These are phyloP conservation scores for Megalops cyprinoides DNA, from an alignment of 2,797 vertebrate species.

Conservation along the genomic window DNA sequence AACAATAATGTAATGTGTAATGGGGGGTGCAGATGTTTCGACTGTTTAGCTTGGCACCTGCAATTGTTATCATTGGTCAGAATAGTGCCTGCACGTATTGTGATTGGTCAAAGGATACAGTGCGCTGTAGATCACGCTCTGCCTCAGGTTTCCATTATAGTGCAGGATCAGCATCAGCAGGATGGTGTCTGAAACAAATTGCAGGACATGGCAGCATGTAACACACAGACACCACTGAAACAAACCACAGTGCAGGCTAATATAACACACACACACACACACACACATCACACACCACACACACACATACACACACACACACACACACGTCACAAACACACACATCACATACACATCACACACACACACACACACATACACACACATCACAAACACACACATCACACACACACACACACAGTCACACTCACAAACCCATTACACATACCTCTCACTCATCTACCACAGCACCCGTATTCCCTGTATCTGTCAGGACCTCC, in stretches of 20 bases:
- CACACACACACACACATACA: neutral
- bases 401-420: neutral
- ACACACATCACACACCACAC: neutral
- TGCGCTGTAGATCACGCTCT: conserved; percentile 70
- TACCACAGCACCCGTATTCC: neutral
- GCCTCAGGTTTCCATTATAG: conserved; percentile 77
- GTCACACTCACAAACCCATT: neutral
- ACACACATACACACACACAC: conserved; percentile 29
- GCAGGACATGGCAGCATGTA: too few species aligned
- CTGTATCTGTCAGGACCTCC: too few species aligned
- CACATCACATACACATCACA: too few species aligned
- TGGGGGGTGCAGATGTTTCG: neutral
- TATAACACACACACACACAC: neutral
- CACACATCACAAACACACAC: conserved; percentile 33
- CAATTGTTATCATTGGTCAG: neutral
- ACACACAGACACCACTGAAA: neutral
- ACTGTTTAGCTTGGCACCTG: neutral
- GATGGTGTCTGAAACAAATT: conserved; percentile 74
- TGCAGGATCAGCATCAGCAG: conserved; percentile 84
- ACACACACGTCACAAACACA: too few species aligned
- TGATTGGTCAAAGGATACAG: conserved; percentile 82
- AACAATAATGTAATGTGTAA: too few species aligned
- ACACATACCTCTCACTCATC: too few species aligned
- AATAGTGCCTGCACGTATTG: neutral
- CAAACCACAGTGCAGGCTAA: too few species aligned